Evolutionary conservation across 2,888 invertebrate genomes (phyloP), one percentile per base, ranked within the genome.

Genomic region (Lissocephala sabroskyi): DNA sequence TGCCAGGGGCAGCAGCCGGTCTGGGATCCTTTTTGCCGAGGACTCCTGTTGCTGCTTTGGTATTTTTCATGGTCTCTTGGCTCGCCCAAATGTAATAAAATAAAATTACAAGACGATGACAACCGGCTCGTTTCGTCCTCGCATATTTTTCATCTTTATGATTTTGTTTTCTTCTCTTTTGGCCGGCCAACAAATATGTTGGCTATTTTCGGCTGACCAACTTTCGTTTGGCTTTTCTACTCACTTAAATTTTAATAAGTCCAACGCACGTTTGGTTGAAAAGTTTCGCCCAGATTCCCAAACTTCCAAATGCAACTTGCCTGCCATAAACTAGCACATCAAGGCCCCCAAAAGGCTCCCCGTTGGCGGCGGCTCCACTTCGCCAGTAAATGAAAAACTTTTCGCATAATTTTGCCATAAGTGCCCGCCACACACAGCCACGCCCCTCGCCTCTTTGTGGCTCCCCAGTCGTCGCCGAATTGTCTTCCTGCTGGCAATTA

Each of bases 61-160:
- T 23, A 5, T 23, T 23, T 23, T 23, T 23, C 3, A 23, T 23
- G 4, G 23, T 23, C 23, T 23, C 3, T 7, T 23, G 7, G 23
- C 4, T 23, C 3, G 3, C 23, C 23, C 23, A 23, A 23, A 28
- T 33, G 35, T 67, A 59, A 71, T 71, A 67, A 60, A 67, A 67
- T 56, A 49, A 59, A 59, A 67, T 62, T 62, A 54, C 62, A 49
- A 59, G 52, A 59, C 55, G 67, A 65, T 44, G 62, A 53, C 62
- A 41, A 13, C 44, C 26, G n/a, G 7, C 17, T 36, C 16, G 37
- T 13, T 32, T 33, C 47, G 29, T 29, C 9, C n/a, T n/a, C 9
- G 41, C 50, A 61, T 61, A 52, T 56, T n/a, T n/a, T 52, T 70
- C 53, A 59, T 52, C 47, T 56, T 61, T 53, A 49, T 54, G 56